Evolutionary conservation across 2,113 vertebrate species (phyloP), one percentile per base, ranked within the genome.

Genomic region (Kryptolebias marmoratus): DNA sequence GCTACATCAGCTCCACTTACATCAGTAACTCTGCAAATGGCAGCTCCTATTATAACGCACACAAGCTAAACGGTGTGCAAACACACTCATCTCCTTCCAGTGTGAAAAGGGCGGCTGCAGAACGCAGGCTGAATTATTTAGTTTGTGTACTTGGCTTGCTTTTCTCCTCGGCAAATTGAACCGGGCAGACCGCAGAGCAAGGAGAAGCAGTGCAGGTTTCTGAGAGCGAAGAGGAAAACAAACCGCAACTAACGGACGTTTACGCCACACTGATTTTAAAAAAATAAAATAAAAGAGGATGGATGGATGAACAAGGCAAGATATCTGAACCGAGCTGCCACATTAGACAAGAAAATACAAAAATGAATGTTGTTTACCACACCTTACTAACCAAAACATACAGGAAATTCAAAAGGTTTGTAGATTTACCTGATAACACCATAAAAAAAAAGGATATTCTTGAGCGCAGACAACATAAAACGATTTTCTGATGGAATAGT

Each of bases 71-170:
- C 28, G 48, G 45, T 30, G 32, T 13, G 30, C 22, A 68, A 27
- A 48, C 42, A 28, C 32, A 11, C 48, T n/a, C 64, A 11, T 31
- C 31, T n/a, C 53, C 32, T 30, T 49, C 42, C 62, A 44, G 64
- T 77, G 66, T 62, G 75, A 78, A 71, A 30, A 68, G 49, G 39
- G 64, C 59, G 60, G 73, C 75, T 72, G 75, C 82, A 78, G 79
- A 75, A 81, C 54, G 58, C 61, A 11, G 62, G 16, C 56, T 91
- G 68, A 89, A 92, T 92, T 73, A 93, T 91, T 93, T 80, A 93
- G 77, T 36, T 49, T 77, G 77, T 86, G 73, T 86, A 68, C 74
- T 66, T 76, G 71, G 72, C 67, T 75, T 58, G 64, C 68, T 69
- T 73, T 50, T 59, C 76, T 69, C 42, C 36, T 30, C 39, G 44